Percentiles rank a stretch among this genome's conserved stretches.
These are phyloP conservation scores for Lepus americanus DNA, from an alignment of 2,113 vertebrate species.

Conservation along the genomic window DNA sequence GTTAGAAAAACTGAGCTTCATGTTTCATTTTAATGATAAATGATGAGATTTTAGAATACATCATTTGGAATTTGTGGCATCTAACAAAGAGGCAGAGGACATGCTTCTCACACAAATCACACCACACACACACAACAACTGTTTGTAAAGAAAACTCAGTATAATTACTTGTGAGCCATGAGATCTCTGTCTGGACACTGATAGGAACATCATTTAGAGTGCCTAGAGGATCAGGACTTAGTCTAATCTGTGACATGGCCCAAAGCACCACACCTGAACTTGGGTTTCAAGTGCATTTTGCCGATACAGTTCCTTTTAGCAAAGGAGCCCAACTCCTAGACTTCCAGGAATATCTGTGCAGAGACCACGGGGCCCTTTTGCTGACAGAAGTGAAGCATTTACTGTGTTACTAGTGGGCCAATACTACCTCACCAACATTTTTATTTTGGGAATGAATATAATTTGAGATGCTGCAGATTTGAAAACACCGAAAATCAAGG, in stretches of 20 bases:
- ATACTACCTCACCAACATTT: background rate
- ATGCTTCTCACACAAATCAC: background rate
- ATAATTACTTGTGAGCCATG: background rate
- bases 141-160: background rate
- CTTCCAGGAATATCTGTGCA: background rate
- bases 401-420: background rate
- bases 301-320: background rate
- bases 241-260: background rate
- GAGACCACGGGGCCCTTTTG: background rate
- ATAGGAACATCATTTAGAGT: background rate
- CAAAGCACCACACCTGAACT: background rate
- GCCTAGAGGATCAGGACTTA: background rate
- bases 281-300: background rate
- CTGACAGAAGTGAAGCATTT: background rate
- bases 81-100: background rate
- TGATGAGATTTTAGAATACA: background rate
- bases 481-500: slow-evolving; percentile 39
- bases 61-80: background rate
- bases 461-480: slow-evolving; percentile 2
- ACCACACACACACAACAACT: background rate
- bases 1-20: background rate
- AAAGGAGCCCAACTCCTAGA: background rate
- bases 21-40: slow-evolving; percentile 7
- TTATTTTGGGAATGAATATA: background rate
- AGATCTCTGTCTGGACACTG: background rate